phyloP scores from a whole-genome alignment of 2,113 vertebrate species.

The Channa maculata region DNA sequence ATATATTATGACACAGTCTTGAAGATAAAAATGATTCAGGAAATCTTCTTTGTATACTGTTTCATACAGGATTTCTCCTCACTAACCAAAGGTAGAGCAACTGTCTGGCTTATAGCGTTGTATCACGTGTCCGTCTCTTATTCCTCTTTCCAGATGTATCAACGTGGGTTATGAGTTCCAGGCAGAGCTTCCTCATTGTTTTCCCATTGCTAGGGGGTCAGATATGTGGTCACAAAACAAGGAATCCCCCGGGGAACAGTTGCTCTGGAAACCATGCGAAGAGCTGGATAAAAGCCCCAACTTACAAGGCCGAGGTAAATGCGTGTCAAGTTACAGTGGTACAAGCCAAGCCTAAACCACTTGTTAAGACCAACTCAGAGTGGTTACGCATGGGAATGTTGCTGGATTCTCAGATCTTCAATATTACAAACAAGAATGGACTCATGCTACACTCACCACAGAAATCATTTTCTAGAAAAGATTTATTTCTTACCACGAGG shows the following conservation, averaged over 20 bases:
- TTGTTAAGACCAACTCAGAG: background rate
- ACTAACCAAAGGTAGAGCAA: background rate
- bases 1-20: too few species aligned
- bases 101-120: background rate
- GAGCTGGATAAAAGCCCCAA: slow-evolving; percentile 61
- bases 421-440: background rate
- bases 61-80: too few species aligned
- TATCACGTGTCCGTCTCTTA: background rate
- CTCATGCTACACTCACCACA: too few species aligned
- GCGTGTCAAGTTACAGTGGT: background rate
- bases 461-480: too few species aligned
- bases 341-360: background rate
- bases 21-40: too few species aligned
- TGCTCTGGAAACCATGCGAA: slow-evolving; percentile 82
- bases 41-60: too few species aligned
- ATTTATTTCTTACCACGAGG: too few species aligned
- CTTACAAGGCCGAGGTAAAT: slow-evolving; percentile 74
- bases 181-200: slow-evolving; percentile 73
- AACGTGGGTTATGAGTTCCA: slow-evolving; percentile 83
- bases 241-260: slow-evolving; percentile 57
- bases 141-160: slow-evolving; percentile 62
- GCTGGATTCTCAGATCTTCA: background rate
- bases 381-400: background rate
- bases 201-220: background rate
- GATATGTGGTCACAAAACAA: slow-evolving; percentile 35